Evolutionary conservation across 2,113 vertebrate species (phyloP), one percentile per base, ranked within the genome.

Genomic region (Bufo gargarizans): DNA sequence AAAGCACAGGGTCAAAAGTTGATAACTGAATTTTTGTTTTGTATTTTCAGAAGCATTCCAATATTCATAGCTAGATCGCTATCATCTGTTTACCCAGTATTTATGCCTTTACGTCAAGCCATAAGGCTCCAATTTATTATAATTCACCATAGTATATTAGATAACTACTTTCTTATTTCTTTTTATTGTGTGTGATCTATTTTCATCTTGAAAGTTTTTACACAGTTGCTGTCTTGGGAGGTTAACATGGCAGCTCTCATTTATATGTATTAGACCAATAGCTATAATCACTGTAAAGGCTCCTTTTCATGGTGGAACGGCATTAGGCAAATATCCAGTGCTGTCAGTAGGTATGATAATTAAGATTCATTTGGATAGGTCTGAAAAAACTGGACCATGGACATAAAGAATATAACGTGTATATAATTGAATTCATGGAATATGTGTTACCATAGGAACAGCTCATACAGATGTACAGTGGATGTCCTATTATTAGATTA

Each of bases 401-500:
- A 63, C 12, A 49, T 63, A 59, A 63, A 16, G 17, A 45, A 61
- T 63, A 61, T 77, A 86, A 86, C 56, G 22, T 84, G 63, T 43
- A 43, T 19, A 84, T 53, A 47, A 71, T 4, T 71, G 49, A 69
- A 84, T 69, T 69, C 17, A 84, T 69, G 10, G 61, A 53, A 55
- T n/a, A 55, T 20, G 33, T 22, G 59, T 71, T 84, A 22, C 82
- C 65, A 84, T 84, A 84, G 82, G 50, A 84, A 84, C 82, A 50
- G 11, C 13, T 84, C 7, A 71, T 69, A 49, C 22, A n/a, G 82
- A 53, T 71, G 82, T 71, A 43, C n/a, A 16, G 63, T 71, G 65
- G 82, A 69, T 69, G 63, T 50, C 47, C 49, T 84, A 84, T 84
- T 84, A 84, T 84, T 84, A 84, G 63, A 65, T 71, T 71, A 69